A percentile compares a stretch with the other conserved stretches of the same genome.
phyloP scores from a whole-genome alignment of 2,113 vertebrate species.

The Hippopotamus amphibius region DNA sequence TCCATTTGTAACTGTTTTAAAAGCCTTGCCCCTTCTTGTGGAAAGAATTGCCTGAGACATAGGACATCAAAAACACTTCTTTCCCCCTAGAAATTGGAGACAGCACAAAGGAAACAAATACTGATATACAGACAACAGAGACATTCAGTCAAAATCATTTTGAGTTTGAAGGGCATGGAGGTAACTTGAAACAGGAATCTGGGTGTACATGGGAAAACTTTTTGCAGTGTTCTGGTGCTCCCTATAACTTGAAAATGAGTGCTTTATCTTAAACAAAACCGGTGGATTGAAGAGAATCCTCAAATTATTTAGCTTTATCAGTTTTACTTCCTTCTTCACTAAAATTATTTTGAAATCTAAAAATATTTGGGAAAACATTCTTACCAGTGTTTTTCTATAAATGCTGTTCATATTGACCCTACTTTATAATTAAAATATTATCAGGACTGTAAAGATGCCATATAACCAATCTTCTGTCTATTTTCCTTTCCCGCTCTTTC shows the following conservation, averaged over 20 bases:
- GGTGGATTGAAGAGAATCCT: neutral
- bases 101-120: neutral
- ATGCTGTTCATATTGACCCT: neutral
- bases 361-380: neutral
- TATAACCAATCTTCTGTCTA: too few relatives aligned
- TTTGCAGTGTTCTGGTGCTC: neutral
- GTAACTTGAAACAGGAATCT: neutral
- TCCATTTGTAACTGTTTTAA: neutral
- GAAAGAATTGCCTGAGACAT: neutral
- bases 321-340: neutral
- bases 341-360: neutral
- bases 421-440: neutral
- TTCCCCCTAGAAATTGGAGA: neutral
- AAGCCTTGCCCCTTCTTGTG: neutral
- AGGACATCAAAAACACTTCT: neutral
- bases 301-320: neutral
- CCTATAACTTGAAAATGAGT: neutral
- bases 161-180: neutral
- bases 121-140: neutral
- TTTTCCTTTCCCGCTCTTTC: neutral
- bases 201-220: neutral
- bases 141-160: fast-evolving
- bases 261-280: neutral
- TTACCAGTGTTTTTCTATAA: neutral
- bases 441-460: neutral